Base-by-base conservation (phyloP, 1,140 invertebrate species). In the Papilio glaucus region DNA sequence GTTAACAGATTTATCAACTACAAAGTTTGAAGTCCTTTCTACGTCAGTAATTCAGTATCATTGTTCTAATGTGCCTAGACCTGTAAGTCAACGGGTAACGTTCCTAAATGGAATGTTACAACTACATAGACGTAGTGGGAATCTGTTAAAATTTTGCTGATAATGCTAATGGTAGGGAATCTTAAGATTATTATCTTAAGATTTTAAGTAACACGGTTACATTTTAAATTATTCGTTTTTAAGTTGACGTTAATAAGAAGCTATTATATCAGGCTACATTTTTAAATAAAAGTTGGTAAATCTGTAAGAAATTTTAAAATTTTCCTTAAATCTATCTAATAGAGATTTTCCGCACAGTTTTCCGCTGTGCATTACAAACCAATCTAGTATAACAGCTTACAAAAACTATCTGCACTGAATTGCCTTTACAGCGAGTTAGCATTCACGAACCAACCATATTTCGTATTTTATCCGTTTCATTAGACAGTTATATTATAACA, bases 401-500 rank as follows among this genome's bases (percentile, higher is more conserved):
- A 61, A 61, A 37, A 61, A 61, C 29, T 37, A 61, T 61, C 60
- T 61, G 49, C 49, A 57, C 49, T 57, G 49, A 57, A 57, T 57
- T 57, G 49, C 49, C n/a, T 57, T 26, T 21, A 57, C 49, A 10
- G 49, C 49, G 49, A 39, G 60, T 71, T 71, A 61, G 70, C 37
- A 57, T 21, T 21, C 10, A 60, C 41, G 42, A 68, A 76, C 8
- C 49, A 10, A 57, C 49, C 49, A 57, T 57, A 57, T 57, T 73
- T 65, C 42, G 13, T 74, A 76, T 75, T 73, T 79, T 74, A 74
- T 76, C 60, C 75, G 60, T 82, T 77, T 76, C 75, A 77, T 78
- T 78, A 76, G 73, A 65, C 75, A 73, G n/a, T 57, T 77, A 77
- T 72, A 72, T 73, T 83, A 76, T 79, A 74, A 73, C 79, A 77